Evolutionary conservation across 2,113 vertebrate species (phyloP), one percentile per base, ranked within the genome.

Genomic region (Nettapus auritus): DNA sequence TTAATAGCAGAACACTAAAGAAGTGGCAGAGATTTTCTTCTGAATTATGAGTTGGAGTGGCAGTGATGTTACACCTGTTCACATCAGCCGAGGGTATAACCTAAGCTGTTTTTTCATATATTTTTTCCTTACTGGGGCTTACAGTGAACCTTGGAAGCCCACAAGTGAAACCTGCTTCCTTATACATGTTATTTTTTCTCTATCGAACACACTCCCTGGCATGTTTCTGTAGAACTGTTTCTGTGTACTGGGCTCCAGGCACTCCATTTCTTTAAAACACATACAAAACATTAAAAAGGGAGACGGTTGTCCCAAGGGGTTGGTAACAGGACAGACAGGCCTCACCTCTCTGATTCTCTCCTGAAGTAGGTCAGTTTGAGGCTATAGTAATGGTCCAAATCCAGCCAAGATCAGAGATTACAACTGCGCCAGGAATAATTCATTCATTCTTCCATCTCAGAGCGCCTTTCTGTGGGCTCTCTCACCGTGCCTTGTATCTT

Each of bases 281-380:
- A 22, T 48, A 79, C 40, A 86, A 93, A 94, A 62, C 67, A 81
- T 81, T 85, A 34, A 69, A 94, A 94, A 80, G 33, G 20, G 48
- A 95, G 67, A 29, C n/a, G 71, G 13, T 69, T 88, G 68, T 82
- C 67, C 26, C 38, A 70, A 21, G 79, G 62, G 69, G 34, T 29
- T 80, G 57, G 26, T 86, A 77, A 66, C 21, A 62, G 75, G 57
- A 73, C 40, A 74, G 31, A 89, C 57, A 91, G 44, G 26, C 40
- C 68, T 94, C 88, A 82, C 40, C 38, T 92, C 79, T 88, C 63
- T 81, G 50, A 79, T 92, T 91, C 34, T 93, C 55, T 90, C 74
- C 75, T 91, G 46, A 93, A 75, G 66, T 76, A 85, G 82, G 92
- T 94, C 82, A 69, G 38, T 62, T 92, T 87, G 94, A 88, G 69